Percentiles rank a stretch among this genome's conserved stretches.
Conservation (phyloP, 2,888 invertebrate species). For the Aphodius sticticus region DNA sequence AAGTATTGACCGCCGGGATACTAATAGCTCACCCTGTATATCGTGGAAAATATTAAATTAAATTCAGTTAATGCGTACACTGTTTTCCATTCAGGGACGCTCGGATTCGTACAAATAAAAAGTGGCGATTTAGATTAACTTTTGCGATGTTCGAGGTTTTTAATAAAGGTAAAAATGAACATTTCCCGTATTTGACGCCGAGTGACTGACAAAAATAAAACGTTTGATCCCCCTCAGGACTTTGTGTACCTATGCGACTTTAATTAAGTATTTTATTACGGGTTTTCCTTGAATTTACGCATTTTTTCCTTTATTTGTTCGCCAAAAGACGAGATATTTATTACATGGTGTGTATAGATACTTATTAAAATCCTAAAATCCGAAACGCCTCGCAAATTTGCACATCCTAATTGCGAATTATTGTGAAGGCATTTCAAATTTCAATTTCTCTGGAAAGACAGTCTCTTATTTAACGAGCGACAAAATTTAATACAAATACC, state of each 20-base stretch:
- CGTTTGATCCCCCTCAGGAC: background rate
- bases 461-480: background rate
- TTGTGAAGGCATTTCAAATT: background rate
- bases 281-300: background rate
- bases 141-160: background rate
- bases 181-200: background rate
- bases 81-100: background rate
- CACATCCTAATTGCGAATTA: background rate
- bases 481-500: background rate
- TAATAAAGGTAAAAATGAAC: constrained; percentile 4
- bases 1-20: too few relatives aligned
- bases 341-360: background rate
- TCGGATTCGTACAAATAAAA: background rate
- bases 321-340: background rate
- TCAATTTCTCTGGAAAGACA: background rate
- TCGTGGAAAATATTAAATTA: background rate
- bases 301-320: background rate
- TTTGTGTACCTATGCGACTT: background rate
- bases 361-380: constrained; percentile 4
- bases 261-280: background rate
- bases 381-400: background rate
- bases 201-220: background rate
- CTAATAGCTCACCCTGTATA: too few relatives aligned
- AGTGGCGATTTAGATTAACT: background rate
- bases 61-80: background rate